Evolutionary conservation across 2,797 vertebrate genomes (phyloP), one percentile per base, ranked within the genome.

Genomic region (Clamator glandarius): DNA sequence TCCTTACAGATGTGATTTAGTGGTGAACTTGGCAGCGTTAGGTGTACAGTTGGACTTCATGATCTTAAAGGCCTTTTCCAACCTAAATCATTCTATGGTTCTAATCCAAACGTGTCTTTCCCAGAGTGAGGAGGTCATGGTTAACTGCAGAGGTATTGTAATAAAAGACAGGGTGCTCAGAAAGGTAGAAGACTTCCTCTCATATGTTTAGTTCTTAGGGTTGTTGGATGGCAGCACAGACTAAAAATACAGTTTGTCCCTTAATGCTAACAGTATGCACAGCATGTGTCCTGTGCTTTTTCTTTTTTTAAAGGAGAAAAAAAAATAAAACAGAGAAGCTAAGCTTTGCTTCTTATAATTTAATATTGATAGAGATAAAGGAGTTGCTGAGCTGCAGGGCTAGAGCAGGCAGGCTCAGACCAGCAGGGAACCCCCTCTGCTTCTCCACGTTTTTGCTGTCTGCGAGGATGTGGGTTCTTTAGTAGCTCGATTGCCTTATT

Each of bases 401-500:
- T 20, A 23, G 51, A 63, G 39, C 36, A 42, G 42, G 36, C 57
- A 28, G 31, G 10, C 26, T 92, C 35, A 52, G 54, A 28, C 31
- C 6, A 14, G 21, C 3, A 5, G n/a, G 62, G 42, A 91, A 9
- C 15, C 31, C 39, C 15, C 11, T 74, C 8, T 35, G 8, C 36
- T 89, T 42, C 69, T 64, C 16, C 46, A 26, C 51, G 21, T 11
- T 68, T 74, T 62, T 62, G n/a, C 61, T 52, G 12, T 51, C 58
- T 48, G 25, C 0, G 7, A 83, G 48, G 57, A 55, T 0, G 0
- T 0, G 15, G 42, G 20, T 77, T 78, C 5, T 0, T 87, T 87
- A 86, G 67, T 63, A 67, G 76, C 52, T 59, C 36, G 31, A 63
- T 67, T 88, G 81, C 95, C 95, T 96, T 97, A 81, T 96, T 96